A percentile compares a stretch with the other conserved stretches of the same genome.
phyloP scores from a whole-genome alignment of 2,113 vertebrate genomes.

The Lycocorax pyrrhopterus region DNA sequence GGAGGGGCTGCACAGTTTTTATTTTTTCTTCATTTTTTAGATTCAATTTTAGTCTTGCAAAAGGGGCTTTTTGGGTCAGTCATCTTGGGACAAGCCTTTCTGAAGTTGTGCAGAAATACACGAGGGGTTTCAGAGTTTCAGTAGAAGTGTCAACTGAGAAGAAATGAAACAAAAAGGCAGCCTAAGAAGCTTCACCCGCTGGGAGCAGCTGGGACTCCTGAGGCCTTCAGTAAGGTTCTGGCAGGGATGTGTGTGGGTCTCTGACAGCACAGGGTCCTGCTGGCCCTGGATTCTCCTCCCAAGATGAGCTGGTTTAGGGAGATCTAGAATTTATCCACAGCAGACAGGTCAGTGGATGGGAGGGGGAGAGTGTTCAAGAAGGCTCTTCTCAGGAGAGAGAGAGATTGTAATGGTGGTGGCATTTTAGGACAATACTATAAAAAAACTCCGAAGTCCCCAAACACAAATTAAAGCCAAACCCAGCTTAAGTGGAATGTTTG shows the following conservation, averaged over 20 bases:
- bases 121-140: not conserved
- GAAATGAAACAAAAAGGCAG: not conserved
- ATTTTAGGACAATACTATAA: not conserved
- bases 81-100: not conserved
- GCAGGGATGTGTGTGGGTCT: accelerated
- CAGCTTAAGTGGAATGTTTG: not conserved
- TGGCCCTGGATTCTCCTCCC: not conserved
- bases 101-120: not conserved
- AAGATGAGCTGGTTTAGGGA: not conserved
- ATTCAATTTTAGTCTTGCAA: not conserved
- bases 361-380: not conserved
- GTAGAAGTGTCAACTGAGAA: not conserved
- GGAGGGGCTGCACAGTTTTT: not conserved
- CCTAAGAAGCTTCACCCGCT: not conserved
- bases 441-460: not conserved
- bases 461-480: not conserved
- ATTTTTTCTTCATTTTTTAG: not conserved
- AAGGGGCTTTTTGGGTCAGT: not conserved
- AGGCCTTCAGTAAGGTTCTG: not conserved
- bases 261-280: too few species aligned
- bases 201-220: not conserved
- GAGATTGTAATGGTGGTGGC: not conserved
- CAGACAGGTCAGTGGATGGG: not conserved
- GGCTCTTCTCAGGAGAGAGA: not conserved
- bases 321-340: not conserved